A percentile compares a stretch with the other conserved stretches of the same genome.
These are phyloP conservation scores for Champsocephalus esox DNA, from an alignment of 2,797 vertebrate genomes.

Conservation along the genomic window DNA sequence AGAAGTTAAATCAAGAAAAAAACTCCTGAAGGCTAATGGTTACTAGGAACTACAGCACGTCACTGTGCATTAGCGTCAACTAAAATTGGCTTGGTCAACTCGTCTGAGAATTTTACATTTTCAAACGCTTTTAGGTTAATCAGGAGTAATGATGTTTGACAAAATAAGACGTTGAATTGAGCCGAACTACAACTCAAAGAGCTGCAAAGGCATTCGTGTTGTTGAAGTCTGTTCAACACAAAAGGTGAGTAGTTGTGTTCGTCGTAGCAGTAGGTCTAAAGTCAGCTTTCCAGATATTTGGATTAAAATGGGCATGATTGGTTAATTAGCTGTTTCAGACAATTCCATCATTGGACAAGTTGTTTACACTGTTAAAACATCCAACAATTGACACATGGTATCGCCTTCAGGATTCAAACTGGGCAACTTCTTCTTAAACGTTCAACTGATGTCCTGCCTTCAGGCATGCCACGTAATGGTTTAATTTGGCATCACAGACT, in stretches of 20 bases:
- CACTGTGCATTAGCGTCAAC: constrained; percentile 40
- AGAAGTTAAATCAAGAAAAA: constrained; percentile 39
- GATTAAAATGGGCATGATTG: background rate
- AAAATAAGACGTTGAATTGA: background rate
- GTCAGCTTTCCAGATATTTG: background rate
- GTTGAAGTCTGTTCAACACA: background rate
- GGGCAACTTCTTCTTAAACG: background rate
- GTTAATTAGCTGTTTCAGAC: background rate
- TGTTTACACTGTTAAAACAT: constrained; percentile 4
- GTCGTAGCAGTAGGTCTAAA: background rate
- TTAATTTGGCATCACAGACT: constrained; percentile 30
- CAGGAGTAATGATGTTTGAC: background rate
- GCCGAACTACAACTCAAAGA: background rate
- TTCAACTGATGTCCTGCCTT: constrained; percentile 14
- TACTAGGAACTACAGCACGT: constrained; percentile 27
- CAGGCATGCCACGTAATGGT: constrained; percentile 22
- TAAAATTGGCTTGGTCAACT: constrained; percentile 5
- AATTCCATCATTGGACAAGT: background rate
- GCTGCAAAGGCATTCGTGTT: background rate
- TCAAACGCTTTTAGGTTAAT: constrained; percentile 3
- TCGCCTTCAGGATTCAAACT: background rate
- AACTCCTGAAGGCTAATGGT: constrained; percentile 37
- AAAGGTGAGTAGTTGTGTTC: background rate
- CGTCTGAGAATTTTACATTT: constrained; percentile 9
- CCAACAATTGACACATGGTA: background rate